Percentiles rank a stretch among this genome's conserved stretches.
phyloP scores from a whole-genome alignment of 2,797 vertebrate species.

The Phoeniculus purpureus region DNA sequence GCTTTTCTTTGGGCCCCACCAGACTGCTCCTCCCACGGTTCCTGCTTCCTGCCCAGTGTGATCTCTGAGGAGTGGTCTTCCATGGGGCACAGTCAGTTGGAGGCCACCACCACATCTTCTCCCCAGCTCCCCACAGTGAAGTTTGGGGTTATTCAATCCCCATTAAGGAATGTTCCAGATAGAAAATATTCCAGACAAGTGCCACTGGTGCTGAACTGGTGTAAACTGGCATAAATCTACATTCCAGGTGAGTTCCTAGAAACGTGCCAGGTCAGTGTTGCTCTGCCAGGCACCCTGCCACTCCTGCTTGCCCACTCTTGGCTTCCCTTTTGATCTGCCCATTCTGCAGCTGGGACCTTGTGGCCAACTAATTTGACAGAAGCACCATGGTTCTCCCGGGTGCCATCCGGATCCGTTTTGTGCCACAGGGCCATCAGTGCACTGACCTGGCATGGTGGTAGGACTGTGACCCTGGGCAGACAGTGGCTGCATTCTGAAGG shows the following conservation, averaged over 20 bases:
- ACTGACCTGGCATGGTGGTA: background rate
- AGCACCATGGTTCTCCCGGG: background rate
- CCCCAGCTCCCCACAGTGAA: background rate
- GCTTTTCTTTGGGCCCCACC: background rate
- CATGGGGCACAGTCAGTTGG: fast-evolving
- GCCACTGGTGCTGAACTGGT: background rate
- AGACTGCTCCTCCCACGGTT: background rate
- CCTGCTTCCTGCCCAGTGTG: fast-evolving
- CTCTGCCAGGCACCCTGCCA: background rate
- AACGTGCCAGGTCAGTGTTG: background rate
- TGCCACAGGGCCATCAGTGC: background rate
- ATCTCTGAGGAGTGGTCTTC: background rate
- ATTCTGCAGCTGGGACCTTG: background rate
- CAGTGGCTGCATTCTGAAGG: background rate
- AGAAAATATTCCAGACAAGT: background rate
- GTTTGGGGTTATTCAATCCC: background rate
- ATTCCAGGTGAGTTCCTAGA: conserved; percentile 18
- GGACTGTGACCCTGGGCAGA: background rate
- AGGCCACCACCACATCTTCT: background rate
- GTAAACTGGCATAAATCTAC: background rate
- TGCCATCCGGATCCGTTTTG: background rate
- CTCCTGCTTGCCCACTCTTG: background rate
- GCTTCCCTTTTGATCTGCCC: background rate
- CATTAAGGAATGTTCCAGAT: background rate
- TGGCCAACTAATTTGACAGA: background rate